These are phyloP conservation scores for Trichoplusia ni DNA, from an alignment of 1,140 invertebrate genomes.

Conservation along the genomic window DNA sequence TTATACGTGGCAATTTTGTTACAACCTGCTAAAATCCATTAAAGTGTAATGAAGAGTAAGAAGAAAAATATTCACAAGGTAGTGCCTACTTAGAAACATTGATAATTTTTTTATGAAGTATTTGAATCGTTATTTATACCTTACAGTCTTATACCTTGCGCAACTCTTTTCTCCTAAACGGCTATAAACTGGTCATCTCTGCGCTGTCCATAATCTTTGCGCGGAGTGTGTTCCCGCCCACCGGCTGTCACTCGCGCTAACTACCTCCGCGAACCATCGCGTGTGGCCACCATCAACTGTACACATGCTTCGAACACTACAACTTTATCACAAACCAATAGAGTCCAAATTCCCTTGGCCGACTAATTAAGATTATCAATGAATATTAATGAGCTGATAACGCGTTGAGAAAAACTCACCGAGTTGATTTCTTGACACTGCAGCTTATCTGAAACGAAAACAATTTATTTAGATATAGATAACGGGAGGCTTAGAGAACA, in stretches of 20 bases:
- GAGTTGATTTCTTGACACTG: not conserved
- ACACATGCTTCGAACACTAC: not conserved
- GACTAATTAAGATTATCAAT: conserved; percentile 19
- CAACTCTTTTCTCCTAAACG: too few relatives aligned
- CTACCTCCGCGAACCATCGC: conserved; percentile 3
- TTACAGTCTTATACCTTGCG: too few relatives aligned
- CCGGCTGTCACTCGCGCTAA: conserved; percentile 12
- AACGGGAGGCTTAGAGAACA: not conserved
- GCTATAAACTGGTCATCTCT: too few relatives aligned
- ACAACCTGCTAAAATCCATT: too few relatives aligned
- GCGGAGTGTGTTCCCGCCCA: conserved; percentile 10
- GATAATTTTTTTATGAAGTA: too few relatives aligned
- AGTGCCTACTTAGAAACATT: too few relatives aligned
- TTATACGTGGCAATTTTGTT: too few relatives aligned
- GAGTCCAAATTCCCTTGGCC: not conserved
- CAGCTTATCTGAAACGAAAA: conserved; percentile 1
- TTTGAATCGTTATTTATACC: too few relatives aligned
- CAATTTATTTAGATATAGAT: not conserved
- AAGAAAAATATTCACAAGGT: too few relatives aligned
- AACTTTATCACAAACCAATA: not conserved
- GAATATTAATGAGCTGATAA: not conserved
- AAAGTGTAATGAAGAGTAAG: too few relatives aligned
- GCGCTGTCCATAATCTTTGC: not conserved
- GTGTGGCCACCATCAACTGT: conserved; percentile 12
- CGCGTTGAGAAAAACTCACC: conserved; percentile 1